Percentiles rank a stretch among this genome's conserved stretches.
Conservation (phyloP, 2,113 vertebrate species). For the Amazona guildingii region DNA sequence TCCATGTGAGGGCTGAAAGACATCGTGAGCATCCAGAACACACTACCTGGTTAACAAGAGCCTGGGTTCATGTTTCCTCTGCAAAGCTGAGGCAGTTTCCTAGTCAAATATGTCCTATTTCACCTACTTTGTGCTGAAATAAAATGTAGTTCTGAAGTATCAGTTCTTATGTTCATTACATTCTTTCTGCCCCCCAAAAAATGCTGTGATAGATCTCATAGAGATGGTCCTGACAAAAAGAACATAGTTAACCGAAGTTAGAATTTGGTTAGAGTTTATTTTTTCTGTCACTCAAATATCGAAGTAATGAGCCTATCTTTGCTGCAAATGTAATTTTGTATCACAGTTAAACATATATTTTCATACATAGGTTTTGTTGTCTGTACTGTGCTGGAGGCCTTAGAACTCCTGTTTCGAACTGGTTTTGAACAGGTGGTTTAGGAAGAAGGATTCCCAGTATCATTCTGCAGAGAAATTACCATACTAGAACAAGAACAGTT, state of each 20-base stretch:
- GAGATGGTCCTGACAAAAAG: neutral
- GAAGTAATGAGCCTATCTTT: neutral
- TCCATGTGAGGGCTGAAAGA: neutral
- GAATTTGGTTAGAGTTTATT: neutral
- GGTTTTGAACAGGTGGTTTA: neutral
- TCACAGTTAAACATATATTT: neutral
- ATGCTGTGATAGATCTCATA: neutral
- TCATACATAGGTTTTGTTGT: neutral
- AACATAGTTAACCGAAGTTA: neutral
- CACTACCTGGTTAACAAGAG: neutral
- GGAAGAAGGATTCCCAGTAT: neutral
- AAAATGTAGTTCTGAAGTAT: neutral
- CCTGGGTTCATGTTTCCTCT: neutral
- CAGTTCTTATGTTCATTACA: accelerated
- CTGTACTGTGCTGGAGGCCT: neutral
- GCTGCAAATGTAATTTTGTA: neutral
- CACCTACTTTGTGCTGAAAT: neutral
- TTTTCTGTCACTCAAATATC: neutral
- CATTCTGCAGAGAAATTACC: neutral
- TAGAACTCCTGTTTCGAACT: neutral
- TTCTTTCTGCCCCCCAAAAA: neutral
- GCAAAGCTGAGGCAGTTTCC: neutral
- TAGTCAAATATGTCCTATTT: neutral
- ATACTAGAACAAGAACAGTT: neutral
- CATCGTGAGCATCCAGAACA: neutral